Base-by-base conservation (phyloP, 1,140 invertebrate genomes). In the Trichogramma pretiosum region DNA sequence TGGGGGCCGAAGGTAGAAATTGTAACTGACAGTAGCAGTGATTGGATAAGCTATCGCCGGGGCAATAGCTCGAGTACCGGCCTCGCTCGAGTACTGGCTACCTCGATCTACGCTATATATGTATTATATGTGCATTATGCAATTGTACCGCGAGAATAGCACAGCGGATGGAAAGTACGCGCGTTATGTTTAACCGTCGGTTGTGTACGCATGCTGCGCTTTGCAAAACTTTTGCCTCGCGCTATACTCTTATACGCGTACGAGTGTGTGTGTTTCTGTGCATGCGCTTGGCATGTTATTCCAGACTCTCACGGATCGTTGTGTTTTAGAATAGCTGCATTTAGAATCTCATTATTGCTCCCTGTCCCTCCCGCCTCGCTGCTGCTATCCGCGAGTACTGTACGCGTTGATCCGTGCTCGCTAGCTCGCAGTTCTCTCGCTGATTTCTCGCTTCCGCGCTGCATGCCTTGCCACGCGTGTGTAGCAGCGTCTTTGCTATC, bases 41-140 rank as follows among this genome's bases (percentile, higher is more conserved):
- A 68, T 67, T 68, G 65, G 65, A 67, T 68, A 68, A 68, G 62
- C 65, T 68, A 66, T 67, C 62, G 59, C 62, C 56, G 35, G 55
- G 35, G 37, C 52, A 53, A 56, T 53, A 59, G 52, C 55, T 56
- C n/a, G n/a, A n/a, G n/a, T n/a, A n/a, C n/a, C n/a, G n/a, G n/a
- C n/a, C n/a, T n/a, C n/a, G n/a, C n/a, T n/a, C n/a, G n/a, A n/a
- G n/a, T n/a, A n/a, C n/a, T n/a, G n/a, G n/a, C n/a, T n/a, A n/a
- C n/a, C n/a, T n/a, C n/a, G n/a, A n/a, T n/a, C n/a, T n/a, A n/a
- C n/a, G n/a, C n/a, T n/a, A n/a, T n/a, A n/a, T n/a, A n/a, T n/a
- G n/a, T n/a, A n/a, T n/a, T n/a, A n/a, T n/a, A n/a, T n/a, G 55
- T 59, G 57, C 61, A 68, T 66, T 68, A 66, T 65, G 62, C 63